Conservation (phyloP, 1,140 invertebrate species). For the Drosophila virilis region DNA sequence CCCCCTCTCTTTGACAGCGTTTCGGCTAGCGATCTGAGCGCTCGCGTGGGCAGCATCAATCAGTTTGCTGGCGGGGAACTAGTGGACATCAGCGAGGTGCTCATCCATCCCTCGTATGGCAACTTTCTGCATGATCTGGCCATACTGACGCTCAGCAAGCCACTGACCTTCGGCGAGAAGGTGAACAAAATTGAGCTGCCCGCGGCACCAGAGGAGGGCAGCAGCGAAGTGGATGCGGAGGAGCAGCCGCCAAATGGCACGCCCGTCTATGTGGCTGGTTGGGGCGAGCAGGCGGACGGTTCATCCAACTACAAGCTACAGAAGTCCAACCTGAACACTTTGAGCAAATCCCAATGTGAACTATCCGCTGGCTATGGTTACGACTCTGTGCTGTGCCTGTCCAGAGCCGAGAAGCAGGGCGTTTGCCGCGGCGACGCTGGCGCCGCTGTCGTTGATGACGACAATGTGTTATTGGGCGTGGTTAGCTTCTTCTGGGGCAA, state of each 20-base stretch:
- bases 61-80: slow-evolving; percentile 72
- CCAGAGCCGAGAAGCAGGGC: slow-evolving; percentile 56
- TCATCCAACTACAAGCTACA: slow-evolving; percentile 65
- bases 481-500: slow-evolving; percentile 71
- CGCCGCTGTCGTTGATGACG: slow-evolving; percentile 56
- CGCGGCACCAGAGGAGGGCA: slow-evolving; percentile 17
- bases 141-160: slow-evolving; percentile 78
- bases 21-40: slow-evolving; percentile 19
- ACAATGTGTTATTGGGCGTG: slow-evolving; percentile 42
- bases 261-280: slow-evolving; percentile 64
- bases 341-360: slow-evolving; percentile 60
- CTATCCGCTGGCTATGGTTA: slow-evolving; percentile 69
- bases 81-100: slow-evolving; percentile 36
- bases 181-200: slow-evolving; percentile 75
- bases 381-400: slow-evolving; percentile 53
- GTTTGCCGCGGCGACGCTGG: slow-evolving; percentile 74
- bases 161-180: slow-evolving; percentile 67
- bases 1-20: slow-evolving; percentile 34
- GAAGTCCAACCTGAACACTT: slow-evolving; percentile 52
- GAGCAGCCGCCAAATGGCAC: slow-evolving; percentile 53
- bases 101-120: slow-evolving; percentile 83
- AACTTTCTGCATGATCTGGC: slow-evolving; percentile 85
- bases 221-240: not conserved
- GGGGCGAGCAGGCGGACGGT: slow-evolving; percentile 66
- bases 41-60: slow-evolving; percentile 76